phyloP scores from a whole-genome alignment of 2,113 vertebrate genomes.

The Danionella cerebrum region DNA sequence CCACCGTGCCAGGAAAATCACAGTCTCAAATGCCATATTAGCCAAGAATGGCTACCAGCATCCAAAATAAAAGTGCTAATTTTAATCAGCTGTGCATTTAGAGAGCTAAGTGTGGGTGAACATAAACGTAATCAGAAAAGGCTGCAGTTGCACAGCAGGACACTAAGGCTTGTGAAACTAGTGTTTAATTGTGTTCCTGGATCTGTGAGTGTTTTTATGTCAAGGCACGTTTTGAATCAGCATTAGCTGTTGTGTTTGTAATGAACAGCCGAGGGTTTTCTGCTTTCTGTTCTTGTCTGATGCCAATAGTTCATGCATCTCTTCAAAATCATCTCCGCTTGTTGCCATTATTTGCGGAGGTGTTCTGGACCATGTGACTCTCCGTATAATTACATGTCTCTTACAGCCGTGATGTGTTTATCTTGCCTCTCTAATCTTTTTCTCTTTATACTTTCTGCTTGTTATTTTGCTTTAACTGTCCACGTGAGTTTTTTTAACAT shows the following conservation, averaged over 20 bases:
- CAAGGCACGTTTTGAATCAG: conserved; percentile 10
- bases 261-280: background rate
- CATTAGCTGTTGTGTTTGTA: conserved; percentile 1
- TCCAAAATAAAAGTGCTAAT: no score
- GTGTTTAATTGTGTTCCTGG: conserved; percentile 23
- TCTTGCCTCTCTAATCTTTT: background rate
- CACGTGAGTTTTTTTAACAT: no score
- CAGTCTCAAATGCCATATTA: no score
- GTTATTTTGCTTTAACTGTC: background rate
- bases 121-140: background rate
- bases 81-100: background rate
- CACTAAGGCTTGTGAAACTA: conserved; percentile 5
- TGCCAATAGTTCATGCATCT: background rate
- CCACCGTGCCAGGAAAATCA: no score
- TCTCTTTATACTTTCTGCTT: background rate
- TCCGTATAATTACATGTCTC: background rate
- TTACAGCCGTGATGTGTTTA: background rate
- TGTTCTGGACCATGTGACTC: background rate
- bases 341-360: background rate
- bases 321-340: background rate
- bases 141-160: background rate
- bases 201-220: conserved; percentile 18
- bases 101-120: background rate
- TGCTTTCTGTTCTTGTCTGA: background rate
- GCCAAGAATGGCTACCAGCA: no score